Base-by-base conservation (phyloP, 2,113 vertebrate genomes). In the Condylura cristata region DNA sequence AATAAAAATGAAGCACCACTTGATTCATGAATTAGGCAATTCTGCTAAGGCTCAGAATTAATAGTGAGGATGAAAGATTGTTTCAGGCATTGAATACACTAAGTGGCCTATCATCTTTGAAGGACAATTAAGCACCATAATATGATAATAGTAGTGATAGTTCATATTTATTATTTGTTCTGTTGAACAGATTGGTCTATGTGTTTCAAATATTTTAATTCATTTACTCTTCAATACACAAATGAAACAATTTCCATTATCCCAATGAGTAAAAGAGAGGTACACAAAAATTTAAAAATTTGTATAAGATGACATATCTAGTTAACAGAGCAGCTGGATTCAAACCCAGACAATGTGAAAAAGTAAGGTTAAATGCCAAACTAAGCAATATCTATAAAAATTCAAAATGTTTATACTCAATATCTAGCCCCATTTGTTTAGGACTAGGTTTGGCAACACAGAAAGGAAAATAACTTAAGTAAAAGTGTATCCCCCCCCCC, bases 321-420 rank as follows among this genome's bases (percentile, higher is more conserved):
- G 6, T 56, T 56, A 95, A 88, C 22, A 8, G 12, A 58, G 8
- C 76, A 82, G 37, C 32, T 84, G 44, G 22, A 61, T 75, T 93
- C 71, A 90, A 94, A 76, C 44, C 37, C 32, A 75, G 22, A 56
- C 6, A 71, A 39, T 68, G n/a, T 89, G 60, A 60, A 91, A 85
- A 89, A 8, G 30, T 51, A 11, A 46, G 8, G n/a, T 76, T 89
- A 51, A 90, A 80, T 24, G 60, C 39, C 16, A 82, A 76, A 2
- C 4, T 56, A 75, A n/a, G 74, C 37, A 85, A 65, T 28, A 80
- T 24, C 37, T 17, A 89, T 94, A 89, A 84, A 96, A 81, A 88
- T 88, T 72, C 1, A 30, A 85, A 97, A 72, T 68, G 48, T 66
- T 75, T 70, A 92, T 70, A 61, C 9, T 22, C 6, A 26, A 56